phyloP scores from a whole-genome alignment of 2,888 invertebrate species.

The Ichneumoninae sp. region DNA sequence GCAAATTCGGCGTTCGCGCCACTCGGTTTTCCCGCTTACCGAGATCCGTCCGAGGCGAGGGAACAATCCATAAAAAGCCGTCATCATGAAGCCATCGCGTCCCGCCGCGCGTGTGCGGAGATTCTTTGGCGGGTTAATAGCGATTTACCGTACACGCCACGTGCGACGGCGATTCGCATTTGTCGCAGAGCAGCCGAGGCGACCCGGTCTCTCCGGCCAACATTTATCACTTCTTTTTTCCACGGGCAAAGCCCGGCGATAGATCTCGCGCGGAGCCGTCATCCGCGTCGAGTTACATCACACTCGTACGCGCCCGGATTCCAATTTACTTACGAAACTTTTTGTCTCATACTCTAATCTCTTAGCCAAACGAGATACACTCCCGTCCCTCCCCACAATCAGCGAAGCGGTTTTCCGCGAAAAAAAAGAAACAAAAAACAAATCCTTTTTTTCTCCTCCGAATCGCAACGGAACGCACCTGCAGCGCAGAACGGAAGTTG shows the following conservation, averaged over 20 bases:
- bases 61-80: neutral
- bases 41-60: neutral
- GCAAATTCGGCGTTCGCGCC: too few relatives aligned
- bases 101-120: neutral
- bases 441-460: too few relatives aligned
- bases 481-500: constrained; percentile 30
- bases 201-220: neutral
- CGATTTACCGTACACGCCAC: constrained; percentile 35
- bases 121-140: constrained; percentile 27
- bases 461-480: constrained; percentile 31
- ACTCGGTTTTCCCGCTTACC: neutral
- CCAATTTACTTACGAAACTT: constrained; percentile 43
- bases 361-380: constrained; percentile 21
- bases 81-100: neutral
- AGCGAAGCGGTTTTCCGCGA: neutral
- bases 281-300: neutral
- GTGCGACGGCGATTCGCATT: constrained; percentile 13
- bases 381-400: neutral
- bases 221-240: constrained; percentile 21
- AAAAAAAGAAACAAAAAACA: too few relatives aligned
- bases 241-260: neutral
- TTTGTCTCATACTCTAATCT: neutral
- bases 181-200: neutral
- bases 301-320: constrained; percentile 1
- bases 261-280: neutral